A percentile compares a stretch with the other conserved stretches of the same genome.
Conservation (phyloP, 2,797 vertebrate species). For the Argya squamiceps region DNA sequence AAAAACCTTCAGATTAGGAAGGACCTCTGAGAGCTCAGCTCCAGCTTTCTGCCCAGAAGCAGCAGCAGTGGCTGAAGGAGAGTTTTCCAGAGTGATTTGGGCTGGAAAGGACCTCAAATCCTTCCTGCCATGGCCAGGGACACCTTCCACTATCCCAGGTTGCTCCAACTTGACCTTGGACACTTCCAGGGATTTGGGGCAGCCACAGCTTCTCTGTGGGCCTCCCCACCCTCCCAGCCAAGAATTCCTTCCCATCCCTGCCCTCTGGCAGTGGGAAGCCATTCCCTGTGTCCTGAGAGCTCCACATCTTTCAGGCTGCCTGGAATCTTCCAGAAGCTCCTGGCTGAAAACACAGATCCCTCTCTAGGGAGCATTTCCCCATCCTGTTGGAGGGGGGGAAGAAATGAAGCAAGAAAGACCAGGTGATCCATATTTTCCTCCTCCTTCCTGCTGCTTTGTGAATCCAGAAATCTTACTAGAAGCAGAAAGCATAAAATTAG, state of each 20-base stretch:
- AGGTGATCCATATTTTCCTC: neutral
- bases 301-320: neutral
- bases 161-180: neutral
- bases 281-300: neutral
- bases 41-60: neutral
- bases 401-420: neutral
- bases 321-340: neutral
- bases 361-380: neutral
- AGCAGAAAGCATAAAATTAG: neutral
- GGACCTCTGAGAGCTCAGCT: neutral
- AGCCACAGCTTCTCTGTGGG: neutral
- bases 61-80: neutral
- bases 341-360: neutral
- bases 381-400: neutral
- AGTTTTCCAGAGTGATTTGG: neutral
- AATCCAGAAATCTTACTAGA: neutral
- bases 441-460: neutral
- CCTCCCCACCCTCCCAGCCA: accelerated
- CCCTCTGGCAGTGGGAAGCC: neutral
- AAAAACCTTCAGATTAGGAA: neutral
- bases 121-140: neutral
- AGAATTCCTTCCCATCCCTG: neutral
- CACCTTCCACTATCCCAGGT: accelerated
- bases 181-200: neutral
- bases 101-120: neutral